A percentile compares a stretch with the other conserved stretches of the same genome.
phyloP scores from a whole-genome alignment of 2,113 vertebrate species.

The Vulpes lagopus region DNA sequence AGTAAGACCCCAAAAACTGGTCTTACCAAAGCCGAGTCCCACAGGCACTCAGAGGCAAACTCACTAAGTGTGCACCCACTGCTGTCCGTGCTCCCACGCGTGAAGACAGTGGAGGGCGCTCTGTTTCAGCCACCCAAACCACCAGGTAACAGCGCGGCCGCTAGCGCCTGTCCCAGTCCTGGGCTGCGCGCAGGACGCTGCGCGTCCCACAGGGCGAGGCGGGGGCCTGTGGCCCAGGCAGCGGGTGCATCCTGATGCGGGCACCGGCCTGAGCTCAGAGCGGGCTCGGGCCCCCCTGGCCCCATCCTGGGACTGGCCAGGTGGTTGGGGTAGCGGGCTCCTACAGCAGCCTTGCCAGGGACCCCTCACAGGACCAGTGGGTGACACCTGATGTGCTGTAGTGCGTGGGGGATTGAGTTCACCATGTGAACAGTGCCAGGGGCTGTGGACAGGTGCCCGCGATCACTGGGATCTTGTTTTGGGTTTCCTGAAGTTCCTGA shows the following conservation, averaged over 20 bases:
- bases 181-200: background rate
- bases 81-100: background rate
- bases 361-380: fast-evolving
- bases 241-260: background rate
- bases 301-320: background rate
- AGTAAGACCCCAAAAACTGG: fast-evolving
- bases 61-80: fast-evolving
- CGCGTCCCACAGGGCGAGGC: background rate
- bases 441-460: fast-evolving
- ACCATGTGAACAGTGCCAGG: background rate
- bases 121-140: background rate
- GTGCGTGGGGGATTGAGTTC: background rate
- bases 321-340: background rate
- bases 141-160: background rate
- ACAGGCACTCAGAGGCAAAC: background rate
- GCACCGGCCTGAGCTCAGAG: background rate
- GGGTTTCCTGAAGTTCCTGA: fast-evolving
- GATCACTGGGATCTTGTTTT: fast-evolving
- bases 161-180: fast-evolving
- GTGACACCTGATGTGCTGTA: fast-evolving
- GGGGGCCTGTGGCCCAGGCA: background rate
- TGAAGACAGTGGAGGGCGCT: background rate
- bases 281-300: background rate
- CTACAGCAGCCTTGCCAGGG: fast-evolving
- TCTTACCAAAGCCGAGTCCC: background rate